Percentiles rank a stretch among this genome's conserved stretches.
These are phyloP conservation scores for Pyrgilauda ruficollis DNA, from an alignment of 2,113 vertebrate species.

Conservation along the genomic window DNA sequence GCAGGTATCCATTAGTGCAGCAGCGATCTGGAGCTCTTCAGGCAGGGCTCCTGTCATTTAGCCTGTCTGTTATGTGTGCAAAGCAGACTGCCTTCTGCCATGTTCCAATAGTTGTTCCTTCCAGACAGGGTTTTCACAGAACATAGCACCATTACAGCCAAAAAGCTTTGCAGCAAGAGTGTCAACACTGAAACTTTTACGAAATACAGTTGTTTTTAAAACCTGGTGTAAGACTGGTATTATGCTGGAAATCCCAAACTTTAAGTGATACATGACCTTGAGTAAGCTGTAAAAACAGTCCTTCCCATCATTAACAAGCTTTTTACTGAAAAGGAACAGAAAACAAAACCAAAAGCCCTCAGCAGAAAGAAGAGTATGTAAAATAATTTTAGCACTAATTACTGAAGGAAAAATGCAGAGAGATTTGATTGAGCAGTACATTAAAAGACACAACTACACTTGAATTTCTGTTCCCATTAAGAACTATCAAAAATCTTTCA, in stretches of 20 bases:
- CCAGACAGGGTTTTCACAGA: not conserved
- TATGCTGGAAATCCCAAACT: not conserved
- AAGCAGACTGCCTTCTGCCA: not conserved
- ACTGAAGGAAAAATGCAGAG: not conserved
- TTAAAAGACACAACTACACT: not conserved
- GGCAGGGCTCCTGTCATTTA: not conserved
- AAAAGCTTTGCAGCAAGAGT: not conserved
- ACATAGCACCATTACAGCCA: not conserved
- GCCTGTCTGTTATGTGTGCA: not conserved
- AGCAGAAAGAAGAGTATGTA: not conserved
- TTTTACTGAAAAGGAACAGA: not conserved
- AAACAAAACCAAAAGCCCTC: not conserved
- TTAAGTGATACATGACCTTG: not conserved
- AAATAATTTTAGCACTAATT: not conserved
- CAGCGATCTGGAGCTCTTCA: not conserved
- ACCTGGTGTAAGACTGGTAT: not conserved
- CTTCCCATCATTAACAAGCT: not conserved
- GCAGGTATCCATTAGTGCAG: not conserved
- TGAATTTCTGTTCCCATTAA: not conserved
- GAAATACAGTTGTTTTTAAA: not conserved
- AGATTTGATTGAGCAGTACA: not conserved
- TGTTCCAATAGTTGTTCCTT: accelerated
- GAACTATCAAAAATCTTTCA: constrained; percentile 26
- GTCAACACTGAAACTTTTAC: not conserved
- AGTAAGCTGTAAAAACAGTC: not conserved